Base-by-base conservation (phyloP, 2,113 vertebrate species). In the Nanorana parkeri region DNA sequence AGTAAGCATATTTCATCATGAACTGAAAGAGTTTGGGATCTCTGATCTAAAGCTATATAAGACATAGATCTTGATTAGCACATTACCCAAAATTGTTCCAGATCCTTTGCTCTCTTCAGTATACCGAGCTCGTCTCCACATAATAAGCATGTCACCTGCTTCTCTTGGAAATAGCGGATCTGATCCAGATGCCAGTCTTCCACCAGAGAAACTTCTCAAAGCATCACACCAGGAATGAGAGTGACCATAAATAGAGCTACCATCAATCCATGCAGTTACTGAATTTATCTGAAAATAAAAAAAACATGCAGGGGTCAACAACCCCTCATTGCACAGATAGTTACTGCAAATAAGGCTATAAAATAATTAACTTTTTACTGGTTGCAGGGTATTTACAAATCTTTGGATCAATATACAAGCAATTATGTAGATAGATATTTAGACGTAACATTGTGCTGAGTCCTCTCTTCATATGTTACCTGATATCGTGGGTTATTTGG, bases 221-320 rank as follows among this genome's bases (percentile, higher is more conserved):
- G 91, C 89, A 86, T 95, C 94, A 11, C 89, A 92, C 93, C 92
- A 94, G 26, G 94, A 94, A 29, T 89, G 85, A 68, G 92, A 94
- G 0, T 89, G 86, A 1, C 94, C 94, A 36, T 95, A 95, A 52
- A 95, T 94, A 69, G 94, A 95, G 89, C 94, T 95, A 60, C 94
- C 94, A 77, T 95, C 94, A 4, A 95, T 92, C 94, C 94, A 95
- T 0, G 94, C 87, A 2, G 94, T 94, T 78, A 92, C 93, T 13
- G 88, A 83, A 85, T 94, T 95, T 16, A 94, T 82, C 94, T 95
- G 81, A 58, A 55, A 83, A 32, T 63, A 3, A 64, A 17, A 74
- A 75, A 61, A 54, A 15, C 17, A 71, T 8, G 13, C 16, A 58
- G 3, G 11, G 21, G 17, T 20, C 3, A 61, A 17, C 19, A 61